Conservation (phyloP, 2,113 vertebrate genomes). For the Tupaia tana region DNA sequence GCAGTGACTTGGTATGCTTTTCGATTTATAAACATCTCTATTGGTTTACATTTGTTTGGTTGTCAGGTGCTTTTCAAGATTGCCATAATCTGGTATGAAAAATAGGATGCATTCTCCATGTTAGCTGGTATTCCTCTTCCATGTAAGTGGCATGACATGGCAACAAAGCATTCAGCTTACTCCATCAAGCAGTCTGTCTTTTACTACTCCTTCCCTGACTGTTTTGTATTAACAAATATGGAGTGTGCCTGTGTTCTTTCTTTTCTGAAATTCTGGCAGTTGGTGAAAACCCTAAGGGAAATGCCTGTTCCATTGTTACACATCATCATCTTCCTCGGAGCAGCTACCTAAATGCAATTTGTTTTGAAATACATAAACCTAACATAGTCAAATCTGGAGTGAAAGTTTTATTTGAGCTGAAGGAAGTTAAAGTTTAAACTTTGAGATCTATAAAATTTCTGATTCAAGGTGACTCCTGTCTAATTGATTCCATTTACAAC, state of each 20-base stretch:
- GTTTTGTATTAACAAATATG: neutral
- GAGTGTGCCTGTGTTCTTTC: neutral
- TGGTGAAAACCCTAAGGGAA: neutral
- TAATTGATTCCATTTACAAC: constrained; percentile 72
- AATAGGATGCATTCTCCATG: neutral
- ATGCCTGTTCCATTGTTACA: neutral
- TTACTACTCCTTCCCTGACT: neutral
- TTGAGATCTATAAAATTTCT: constrained; percentile 50
- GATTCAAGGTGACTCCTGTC: constrained; percentile 46
- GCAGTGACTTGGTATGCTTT: neutral
- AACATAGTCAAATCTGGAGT: neutral
- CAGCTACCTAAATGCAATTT: neutral
- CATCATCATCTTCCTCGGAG: neutral
- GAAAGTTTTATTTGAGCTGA: constrained; percentile 57
- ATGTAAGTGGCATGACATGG: neutral
- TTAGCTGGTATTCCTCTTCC: neutral
- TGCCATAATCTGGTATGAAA: neutral
- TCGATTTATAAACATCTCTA: neutral
- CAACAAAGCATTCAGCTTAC: neutral
- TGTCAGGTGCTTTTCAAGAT: neutral
- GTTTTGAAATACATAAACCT: constrained; percentile 40
- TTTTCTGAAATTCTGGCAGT: neutral
- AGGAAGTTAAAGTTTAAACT: constrained; percentile 14
- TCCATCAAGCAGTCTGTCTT: neutral
- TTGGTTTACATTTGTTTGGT: neutral